Evolutionary conservation across 2,797 vertebrate genomes (phyloP).

Genomic region (Monodelphis domestica): DNA sequence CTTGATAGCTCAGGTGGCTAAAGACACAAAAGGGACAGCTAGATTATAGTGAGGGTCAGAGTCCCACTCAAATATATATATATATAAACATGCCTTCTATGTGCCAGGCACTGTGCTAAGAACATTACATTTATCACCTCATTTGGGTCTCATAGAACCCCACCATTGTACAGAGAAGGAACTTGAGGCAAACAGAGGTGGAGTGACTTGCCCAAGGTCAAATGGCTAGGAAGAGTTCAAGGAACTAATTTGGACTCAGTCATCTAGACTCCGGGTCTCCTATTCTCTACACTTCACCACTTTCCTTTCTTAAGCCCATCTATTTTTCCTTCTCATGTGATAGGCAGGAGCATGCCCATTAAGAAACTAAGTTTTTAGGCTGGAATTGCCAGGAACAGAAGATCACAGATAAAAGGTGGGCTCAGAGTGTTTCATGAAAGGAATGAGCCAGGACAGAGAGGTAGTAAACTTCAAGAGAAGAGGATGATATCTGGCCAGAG

Average conservation of each 20-base stretch:
- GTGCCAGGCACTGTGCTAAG: background rate
- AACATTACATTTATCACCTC: background rate
- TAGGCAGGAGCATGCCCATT: background rate
- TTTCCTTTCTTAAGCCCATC: background rate
- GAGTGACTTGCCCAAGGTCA: too few species aligned
- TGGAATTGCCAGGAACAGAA: background rate
- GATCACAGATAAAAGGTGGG: background rate
- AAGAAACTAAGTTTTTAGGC: background rate
- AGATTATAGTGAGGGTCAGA: background rate
- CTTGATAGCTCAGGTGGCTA: background rate
- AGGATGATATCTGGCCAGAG: background rate
- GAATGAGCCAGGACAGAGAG: background rate
- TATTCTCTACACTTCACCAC: too few species aligned
- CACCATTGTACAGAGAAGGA: background rate
- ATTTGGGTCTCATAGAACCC: background rate
- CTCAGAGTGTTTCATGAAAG: background rate
- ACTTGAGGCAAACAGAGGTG: too few species aligned
- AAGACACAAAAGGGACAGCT: too few species aligned
- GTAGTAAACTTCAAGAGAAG: background rate
- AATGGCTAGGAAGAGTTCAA: background rate
- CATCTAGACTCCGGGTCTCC: background rate
- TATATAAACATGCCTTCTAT: too few species aligned
- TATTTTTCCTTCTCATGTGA: background rate
- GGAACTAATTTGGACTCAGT: background rate
- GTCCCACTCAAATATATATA: background rate